Evolutionary conservation across 2,113 vertebrate species (phyloP), one percentile per base, ranked within the genome.

Genomic region (Paedocypris sp.): DNA sequence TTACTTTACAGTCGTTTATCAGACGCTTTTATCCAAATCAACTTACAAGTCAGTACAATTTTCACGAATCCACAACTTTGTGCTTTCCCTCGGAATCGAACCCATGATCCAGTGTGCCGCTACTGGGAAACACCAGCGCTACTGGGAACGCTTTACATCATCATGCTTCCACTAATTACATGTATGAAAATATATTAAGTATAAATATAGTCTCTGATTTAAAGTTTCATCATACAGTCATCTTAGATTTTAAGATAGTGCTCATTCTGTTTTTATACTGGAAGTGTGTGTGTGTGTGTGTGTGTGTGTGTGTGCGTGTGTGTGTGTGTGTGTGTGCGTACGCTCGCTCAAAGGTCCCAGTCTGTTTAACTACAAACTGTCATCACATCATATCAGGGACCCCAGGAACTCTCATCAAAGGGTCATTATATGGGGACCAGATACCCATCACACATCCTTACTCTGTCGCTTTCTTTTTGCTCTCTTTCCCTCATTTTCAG

Each of bases 381-480:
- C 68, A 64, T 64, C 62, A 35, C 52, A 33, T 70, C 46, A 66
- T 36, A 56, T 53, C 60, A 52, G 45, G 42, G 43, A 60, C 43
- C 38, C 56, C 64, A 42, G 36, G 46, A 49, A 48, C 51, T 36
- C 61, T 46, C 45, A 62, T 71, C 60, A 70, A 71, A 71, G 72
- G 41, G 49, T 48, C 46, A 57, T 65, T 62, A 50, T 63, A 41
- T 15, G 39, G 51, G 50, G 62, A 61, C 15, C 22, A 74, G 72
- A 71, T 70, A 71, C 49, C 50, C 57, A 74, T 70, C 68, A 49
- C 39, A 36, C 39, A 43, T 58, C 54, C 54, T 29, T n/a, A n/a
- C n/a, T 43, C 38, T 29, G 25, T 45, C 18, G 5, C 39, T 57
- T 31, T 57, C 53, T 1, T 15, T 41, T 9, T 9, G 35, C 13